Evolutionary conservation across 2,113 vertebrate species (phyloP), one percentile per base, ranked within the genome.

Genomic region (Nesoenas mayeri): DNA sequence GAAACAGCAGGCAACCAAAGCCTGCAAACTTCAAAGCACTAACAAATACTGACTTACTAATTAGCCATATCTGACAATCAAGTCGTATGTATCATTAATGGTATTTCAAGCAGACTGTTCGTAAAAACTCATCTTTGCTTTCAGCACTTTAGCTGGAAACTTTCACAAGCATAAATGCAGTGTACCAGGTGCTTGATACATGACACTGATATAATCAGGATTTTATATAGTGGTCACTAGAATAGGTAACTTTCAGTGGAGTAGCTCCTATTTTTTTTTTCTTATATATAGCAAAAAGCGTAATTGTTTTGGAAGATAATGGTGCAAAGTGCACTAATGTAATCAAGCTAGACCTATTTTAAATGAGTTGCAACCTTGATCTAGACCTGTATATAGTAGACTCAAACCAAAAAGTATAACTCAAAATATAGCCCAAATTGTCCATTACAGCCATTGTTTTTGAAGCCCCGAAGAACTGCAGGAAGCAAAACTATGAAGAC

Each of bases 351-450:
- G 7, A 17, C 11, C 17, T 58, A 26, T 56, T 84, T 53, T 10
- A 60, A 65, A 61, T 38, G 2, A 2, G 4, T 48, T 91, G 40
- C 11, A 79, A 31, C 12, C 47, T 86, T 70, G 5, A 61, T 56
- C 9, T 21, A 73, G 19, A 22, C 21, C 31, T 1, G 0, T 28
- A 25, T 24, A 5, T 40, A 12, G 25, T 67, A 67, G 24, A 58
- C 19, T 69, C 51, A 69, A 88, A 82, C 26, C 3, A 19, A 7
- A 24, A 69, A 32, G 8, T 10, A 0, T 29, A 65, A 53, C 38
- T 60, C 61, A 26, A 72, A 60, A 9, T 47, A 34, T 2, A 57
- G 40, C 11, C 14, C 14, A 50, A 54, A 56, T 10, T 31, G 7
- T 9, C 20, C 34, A 34, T 22, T 66, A 31, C 17, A 62, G 10